A percentile compares a stretch with the other conserved stretches of the same genome.
Conservation (phyloP, 2,113 vertebrate genomes). For the Petrocephalus microphthalmus region DNA sequence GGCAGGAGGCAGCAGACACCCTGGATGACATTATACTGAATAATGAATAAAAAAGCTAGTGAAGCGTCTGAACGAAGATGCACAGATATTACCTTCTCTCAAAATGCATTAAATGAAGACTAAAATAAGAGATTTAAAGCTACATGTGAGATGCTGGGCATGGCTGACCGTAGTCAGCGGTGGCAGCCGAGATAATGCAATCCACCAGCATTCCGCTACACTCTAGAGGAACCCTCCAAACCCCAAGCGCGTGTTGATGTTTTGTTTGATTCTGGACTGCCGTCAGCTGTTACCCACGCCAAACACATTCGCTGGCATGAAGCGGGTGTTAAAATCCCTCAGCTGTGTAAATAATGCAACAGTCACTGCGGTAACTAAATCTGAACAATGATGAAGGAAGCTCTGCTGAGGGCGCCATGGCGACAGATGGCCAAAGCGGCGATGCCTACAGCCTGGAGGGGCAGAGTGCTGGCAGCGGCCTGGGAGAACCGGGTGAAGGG, state of each 20-base stretch:
- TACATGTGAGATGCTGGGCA: background rate
- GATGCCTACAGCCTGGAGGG: background rate
- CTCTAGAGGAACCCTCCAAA: background rate
- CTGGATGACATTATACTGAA: background rate
- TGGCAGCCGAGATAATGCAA: background rate
- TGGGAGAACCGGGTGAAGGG: background rate
- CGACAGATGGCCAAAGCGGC: background rate
- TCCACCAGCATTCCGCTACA: background rate
- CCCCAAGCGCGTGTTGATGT: background rate
- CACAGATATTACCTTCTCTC: background rate
- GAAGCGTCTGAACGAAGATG: background rate
- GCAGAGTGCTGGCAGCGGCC: background rate
- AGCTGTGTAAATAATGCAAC: conserved; percentile 2
- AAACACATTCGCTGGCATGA: background rate
- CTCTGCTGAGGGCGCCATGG: background rate
- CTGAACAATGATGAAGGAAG: background rate
- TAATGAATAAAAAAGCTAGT: background rate
- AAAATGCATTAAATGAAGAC: background rate
- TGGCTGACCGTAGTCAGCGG: background rate
- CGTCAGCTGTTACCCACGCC: background rate
- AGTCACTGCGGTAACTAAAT: background rate
- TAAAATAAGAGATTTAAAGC: background rate
- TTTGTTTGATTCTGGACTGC: background rate
- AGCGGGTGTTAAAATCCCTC: background rate
- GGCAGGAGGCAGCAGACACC: background rate